phyloP scores from a whole-genome alignment of 2,888 invertebrate species.

The Deroplatys truncata region DNA sequence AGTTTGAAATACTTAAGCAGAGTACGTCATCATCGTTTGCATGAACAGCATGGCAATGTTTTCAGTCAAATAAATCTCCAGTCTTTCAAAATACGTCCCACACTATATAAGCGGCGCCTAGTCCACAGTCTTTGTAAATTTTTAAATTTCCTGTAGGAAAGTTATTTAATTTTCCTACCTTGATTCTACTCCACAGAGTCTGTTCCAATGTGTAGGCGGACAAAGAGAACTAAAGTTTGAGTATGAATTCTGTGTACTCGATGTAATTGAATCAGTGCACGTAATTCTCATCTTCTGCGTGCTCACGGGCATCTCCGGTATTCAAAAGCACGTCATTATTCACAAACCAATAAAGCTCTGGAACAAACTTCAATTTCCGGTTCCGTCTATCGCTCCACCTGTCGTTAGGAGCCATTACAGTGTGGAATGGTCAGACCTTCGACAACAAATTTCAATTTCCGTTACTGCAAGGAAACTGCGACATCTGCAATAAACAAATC shows the following conservation, averaged over 20 bases:
- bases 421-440: neutral
- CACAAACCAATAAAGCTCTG: neutral
- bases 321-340: neutral
- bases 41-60: too few relatives aligned
- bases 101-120: too few relatives aligned
- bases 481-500: neutral
- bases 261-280: neutral
- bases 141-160: too few relatives aligned
- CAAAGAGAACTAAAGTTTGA: neutral
- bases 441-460: neutral
- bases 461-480: neutral
- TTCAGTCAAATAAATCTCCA: too few relatives aligned
- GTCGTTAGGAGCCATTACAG: neutral
- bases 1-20: too few relatives aligned
- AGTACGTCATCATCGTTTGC: too few relatives aligned
- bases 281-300: neutral
- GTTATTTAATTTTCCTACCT: neutral
- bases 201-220: too few relatives aligned
- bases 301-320: neutral
- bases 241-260: neutral
- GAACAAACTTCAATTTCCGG: neutral
- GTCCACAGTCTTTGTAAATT: too few relatives aligned
- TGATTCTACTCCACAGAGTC: neutral
- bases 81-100: too few relatives aligned
- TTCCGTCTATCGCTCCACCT: neutral